These are phyloP conservation scores for Mongoloraphidia duomilia DNA, from an alignment of 2,888 invertebrate species.

Conservation along the genomic window DNA sequence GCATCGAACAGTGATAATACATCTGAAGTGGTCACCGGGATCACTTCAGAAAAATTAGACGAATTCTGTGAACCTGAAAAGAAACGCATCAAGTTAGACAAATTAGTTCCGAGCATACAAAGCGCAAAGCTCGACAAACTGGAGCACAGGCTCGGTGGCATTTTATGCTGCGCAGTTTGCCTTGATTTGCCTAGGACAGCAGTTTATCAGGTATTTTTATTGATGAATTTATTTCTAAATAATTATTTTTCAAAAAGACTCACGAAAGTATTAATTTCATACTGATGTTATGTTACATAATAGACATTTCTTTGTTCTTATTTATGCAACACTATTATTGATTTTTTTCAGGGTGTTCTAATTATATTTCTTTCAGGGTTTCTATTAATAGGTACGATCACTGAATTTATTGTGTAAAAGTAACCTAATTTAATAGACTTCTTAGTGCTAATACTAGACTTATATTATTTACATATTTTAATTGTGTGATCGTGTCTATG, in stretches of 20 bases:
- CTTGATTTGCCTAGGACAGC: slow-evolving; percentile 84
- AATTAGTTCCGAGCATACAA: neutral
- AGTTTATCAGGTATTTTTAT: slow-evolving; percentile 69
- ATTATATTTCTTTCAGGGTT: neutral
- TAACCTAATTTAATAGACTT: too few relatives aligned
- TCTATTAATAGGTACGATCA: neutral
- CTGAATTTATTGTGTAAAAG: too few relatives aligned
- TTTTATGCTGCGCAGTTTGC: slow-evolving; percentile 93
- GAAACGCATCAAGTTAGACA: slow-evolving; percentile 25
- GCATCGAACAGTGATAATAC: slow-evolving; percentile 24
- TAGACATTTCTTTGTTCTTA: neutral
- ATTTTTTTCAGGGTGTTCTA: slow-evolving; percentile 2
- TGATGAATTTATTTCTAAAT: slow-evolving; percentile 30
- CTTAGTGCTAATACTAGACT: too few relatives aligned
- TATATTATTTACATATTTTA: too few relatives aligned
- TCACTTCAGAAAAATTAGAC: slow-evolving; percentile 21
- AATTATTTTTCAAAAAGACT: too few relatives aligned
- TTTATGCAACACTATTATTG: neutral
- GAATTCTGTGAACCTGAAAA: slow-evolving; percentile 28
- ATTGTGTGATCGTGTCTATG: too few relatives aligned
- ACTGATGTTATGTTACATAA: too few relatives aligned
- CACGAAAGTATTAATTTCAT: too few relatives aligned
- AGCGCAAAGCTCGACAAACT: slow-evolving; percentile 44
- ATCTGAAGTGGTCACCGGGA: slow-evolving; percentile 18
- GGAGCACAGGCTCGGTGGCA: slow-evolving; percentile 83